Evolutionary conservation across 1,140 invertebrate genomes (phyloP), one percentile per base, ranked within the genome.

Genomic region (Panagrolaimus sp.): DNA sequence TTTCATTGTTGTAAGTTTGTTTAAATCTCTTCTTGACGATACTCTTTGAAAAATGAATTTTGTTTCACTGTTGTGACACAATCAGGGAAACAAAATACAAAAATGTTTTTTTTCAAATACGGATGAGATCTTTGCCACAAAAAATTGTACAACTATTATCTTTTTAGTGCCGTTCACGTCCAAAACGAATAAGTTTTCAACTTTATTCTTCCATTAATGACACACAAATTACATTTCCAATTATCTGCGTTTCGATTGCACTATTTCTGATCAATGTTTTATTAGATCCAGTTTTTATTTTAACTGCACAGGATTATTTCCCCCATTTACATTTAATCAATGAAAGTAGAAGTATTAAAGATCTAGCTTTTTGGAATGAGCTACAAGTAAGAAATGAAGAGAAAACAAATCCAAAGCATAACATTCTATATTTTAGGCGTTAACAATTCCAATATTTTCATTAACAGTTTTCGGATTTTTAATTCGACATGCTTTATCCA

Each of bases 201-300:
- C 11, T 57, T 9, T 27, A 57, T 23, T 20, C 51, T 11, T 13
- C 51, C 13, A 57, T 57, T 16, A 27, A 20, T 27, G 51, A 57
- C 20, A 57, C 51, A 13, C 51, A 57, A 57, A 16, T 57, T 11
- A 57, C 51, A 27, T 57, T 57, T 57, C 51, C 51, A 20, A 57
- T 57, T 11, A 27, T 57, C n/a, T 25, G 20, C 9, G 51, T 57
- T 9, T 57, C 51, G 51, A 57, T 57, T 25, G 27, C 13, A 20
- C n/a, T 57, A n/a, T 57, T 57, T 57, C 20, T 57, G 20, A 57
- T 16, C 20, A 57, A 57, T 57, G 51, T 57, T 11, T 20, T 57
- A 4, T 16, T 57, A 5, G 51, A 57, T 57, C 51, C 20, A 4
- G 20, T 4, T 11, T 20, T 57, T 13, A 11, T 57, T 11, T 27